phyloP scores from a whole-genome alignment of 2,888 invertebrate genomes.

The Synergus itoensis region DNA sequence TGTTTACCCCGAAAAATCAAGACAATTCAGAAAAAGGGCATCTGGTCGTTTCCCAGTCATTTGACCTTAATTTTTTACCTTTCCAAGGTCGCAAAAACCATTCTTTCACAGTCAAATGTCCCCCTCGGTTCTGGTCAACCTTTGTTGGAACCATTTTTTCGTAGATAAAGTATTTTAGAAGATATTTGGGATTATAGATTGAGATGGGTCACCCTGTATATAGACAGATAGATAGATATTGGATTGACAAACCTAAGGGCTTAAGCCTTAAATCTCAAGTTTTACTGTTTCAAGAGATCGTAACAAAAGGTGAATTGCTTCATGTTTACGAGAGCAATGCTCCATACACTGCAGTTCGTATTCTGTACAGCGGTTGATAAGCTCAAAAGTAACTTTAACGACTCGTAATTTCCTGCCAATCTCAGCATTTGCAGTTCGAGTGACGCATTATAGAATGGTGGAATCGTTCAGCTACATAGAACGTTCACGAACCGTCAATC shows the following conservation, averaged over 20 bases:
- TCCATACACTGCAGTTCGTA: constrained; percentile 6
- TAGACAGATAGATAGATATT: neutral
- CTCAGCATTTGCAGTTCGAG: constrained; percentile 6
- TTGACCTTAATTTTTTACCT: too few species aligned
- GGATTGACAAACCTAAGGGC: neutral
- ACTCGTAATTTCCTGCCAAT: constrained; percentile 31
- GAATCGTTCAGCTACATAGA: constrained; percentile 2
- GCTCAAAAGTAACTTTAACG: constrained; percentile 35
- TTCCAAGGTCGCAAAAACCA: too few species aligned
- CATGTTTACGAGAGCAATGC: constrained; percentile 16
- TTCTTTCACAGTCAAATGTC: too few species aligned
- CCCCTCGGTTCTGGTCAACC: too few species aligned
- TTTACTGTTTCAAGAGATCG: constrained; percentile 18
- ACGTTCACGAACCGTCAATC: neutral
- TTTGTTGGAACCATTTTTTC: too few species aligned
- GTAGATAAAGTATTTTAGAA: too few species aligned
- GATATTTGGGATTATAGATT: too few species aligned
- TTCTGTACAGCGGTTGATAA: constrained; percentile 6
- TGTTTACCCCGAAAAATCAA: too few species aligned
- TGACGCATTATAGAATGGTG: neutral
- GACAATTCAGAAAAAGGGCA: too few species aligned
- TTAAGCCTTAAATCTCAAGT: constrained; percentile 6
- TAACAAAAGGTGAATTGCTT: constrained; percentile 5
- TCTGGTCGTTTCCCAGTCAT: too few species aligned
- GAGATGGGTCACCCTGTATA: too few species aligned